Conservation (phyloP, 2,113 vertebrate species). For the Xiphorhynchus elegans region DNA sequence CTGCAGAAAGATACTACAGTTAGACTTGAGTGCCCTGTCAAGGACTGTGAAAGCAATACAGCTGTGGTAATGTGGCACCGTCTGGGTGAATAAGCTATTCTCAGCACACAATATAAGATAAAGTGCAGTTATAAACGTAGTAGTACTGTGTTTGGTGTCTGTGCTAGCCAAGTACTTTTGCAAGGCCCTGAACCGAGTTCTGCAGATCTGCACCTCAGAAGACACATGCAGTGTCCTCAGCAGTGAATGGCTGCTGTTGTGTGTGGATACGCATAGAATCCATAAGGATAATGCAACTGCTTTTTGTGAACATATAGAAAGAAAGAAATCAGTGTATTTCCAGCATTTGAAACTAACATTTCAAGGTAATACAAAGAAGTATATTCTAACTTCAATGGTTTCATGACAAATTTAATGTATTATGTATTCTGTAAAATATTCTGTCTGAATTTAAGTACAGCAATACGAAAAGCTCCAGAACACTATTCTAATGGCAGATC, state of each 20-base stretch:
- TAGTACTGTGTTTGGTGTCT: background rate
- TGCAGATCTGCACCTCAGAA: background rate
- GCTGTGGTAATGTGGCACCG: background rate
- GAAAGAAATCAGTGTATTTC: background rate
- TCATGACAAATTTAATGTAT: background rate
- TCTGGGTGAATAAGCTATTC: background rate
- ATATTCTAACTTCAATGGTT: background rate
- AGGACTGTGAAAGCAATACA: background rate
- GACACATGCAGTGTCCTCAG: background rate
- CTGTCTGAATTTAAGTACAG: background rate
- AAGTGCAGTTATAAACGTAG: background rate
- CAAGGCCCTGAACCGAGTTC: background rate
- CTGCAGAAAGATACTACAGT: background rate
- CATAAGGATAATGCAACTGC: background rate
- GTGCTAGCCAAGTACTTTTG: background rate
- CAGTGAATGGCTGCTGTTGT: background rate
- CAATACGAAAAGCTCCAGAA: background rate
- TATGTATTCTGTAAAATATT: background rate
- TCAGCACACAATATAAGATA: background rate
- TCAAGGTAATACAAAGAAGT: background rate
- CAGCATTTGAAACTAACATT: background rate
- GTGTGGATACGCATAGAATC: background rate
- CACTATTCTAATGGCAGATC: background rate
- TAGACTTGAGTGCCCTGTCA: fast-evolving
- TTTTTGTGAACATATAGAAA: background rate